Evolutionary conservation across 2,113 vertebrate species (phyloP).

Genomic region (Proteles cristata): DNA sequence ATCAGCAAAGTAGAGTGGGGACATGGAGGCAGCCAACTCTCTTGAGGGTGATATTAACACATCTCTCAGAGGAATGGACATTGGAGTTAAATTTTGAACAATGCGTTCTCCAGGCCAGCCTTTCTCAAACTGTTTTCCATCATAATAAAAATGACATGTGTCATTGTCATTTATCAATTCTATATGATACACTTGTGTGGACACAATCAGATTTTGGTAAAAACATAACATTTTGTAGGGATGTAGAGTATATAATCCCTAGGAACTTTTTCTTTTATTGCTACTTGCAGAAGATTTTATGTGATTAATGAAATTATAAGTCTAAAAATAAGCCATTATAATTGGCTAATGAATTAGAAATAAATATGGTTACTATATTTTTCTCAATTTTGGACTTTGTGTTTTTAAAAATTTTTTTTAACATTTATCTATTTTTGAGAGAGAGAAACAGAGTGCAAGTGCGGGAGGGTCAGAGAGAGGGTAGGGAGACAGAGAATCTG

Average conservation of each 20-base stretch:
- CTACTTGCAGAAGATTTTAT: not conserved
- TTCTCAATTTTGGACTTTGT: not conserved
- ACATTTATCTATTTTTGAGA: too few species aligned
- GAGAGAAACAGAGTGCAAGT: too few species aligned
- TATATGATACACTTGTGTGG: not conserved
- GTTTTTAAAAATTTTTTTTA: too few species aligned
- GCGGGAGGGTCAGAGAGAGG: too few species aligned
- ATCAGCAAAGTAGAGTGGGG: not conserved
- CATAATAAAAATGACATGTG: not conserved
- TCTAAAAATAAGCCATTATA: not conserved
- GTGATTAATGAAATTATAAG: not conserved
- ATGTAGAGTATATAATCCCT: not conserved
- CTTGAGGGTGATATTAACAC: fast-evolving
- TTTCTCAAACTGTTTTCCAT: not conserved
- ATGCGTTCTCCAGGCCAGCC: not conserved
- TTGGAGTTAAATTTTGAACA: not conserved
- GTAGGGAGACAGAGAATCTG: too few species aligned
- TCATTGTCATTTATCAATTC: not conserved
- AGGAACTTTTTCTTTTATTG: not conserved
- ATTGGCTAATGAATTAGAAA: not conserved
- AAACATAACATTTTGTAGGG: not conserved
- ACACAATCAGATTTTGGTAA: not conserved
- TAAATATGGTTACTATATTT: not conserved
- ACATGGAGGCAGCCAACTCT: not conserved
- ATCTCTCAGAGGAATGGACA: not conserved